These are phyloP conservation scores for Drosophila nigromelanica DNA, from an alignment of 1,140 invertebrate species.

Conservation along the genomic window DNA sequence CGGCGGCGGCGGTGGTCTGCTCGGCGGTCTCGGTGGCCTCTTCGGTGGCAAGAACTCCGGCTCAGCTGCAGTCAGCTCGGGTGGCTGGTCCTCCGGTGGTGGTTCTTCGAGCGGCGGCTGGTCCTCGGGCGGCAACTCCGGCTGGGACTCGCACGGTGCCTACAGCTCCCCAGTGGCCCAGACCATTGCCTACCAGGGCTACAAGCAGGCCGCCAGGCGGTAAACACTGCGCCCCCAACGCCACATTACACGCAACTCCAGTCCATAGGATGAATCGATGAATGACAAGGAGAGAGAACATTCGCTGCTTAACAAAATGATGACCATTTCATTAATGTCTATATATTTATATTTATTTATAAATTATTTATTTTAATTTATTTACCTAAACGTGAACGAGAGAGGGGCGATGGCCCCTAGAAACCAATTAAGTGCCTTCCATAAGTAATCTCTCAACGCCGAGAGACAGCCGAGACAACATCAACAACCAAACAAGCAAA, in stretches of 20 bases:
- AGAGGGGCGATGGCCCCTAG: slow-evolving; percentile 34
- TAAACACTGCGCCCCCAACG: slow-evolving; percentile 42
- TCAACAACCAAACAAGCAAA: slow-evolving; percentile 50
- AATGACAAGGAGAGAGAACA: slow-evolving; percentile 66
- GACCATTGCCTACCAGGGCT: slow-evolving; percentile 84
- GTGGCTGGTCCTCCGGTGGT: slow-evolving; percentile 79
- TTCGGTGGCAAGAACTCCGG: slow-evolving; percentile 79
- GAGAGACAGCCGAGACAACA: slow-evolving; percentile 41
- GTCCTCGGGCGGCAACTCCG: slow-evolving; percentile 69
- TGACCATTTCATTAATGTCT: slow-evolving; percentile 70
- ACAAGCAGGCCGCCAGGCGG: slow-evolving; percentile 80
- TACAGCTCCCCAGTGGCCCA: slow-evolving; percentile 84
- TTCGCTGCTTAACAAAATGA: slow-evolving; percentile 63
- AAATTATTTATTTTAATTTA: slow-evolving; percentile 83
- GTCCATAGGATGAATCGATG: slow-evolving; percentile 31
- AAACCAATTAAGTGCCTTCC: slow-evolving; percentile 73
- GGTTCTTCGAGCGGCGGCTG: slow-evolving; percentile 67
- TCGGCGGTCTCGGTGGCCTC: slow-evolving; percentile 75
- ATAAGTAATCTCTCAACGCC: slow-evolving; percentile 46
- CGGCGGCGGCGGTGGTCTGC: slow-evolving; percentile 71
- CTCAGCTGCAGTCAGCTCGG: slow-evolving; percentile 60
- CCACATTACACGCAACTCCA: neutral
- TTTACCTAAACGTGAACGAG: slow-evolving; percentile 79
- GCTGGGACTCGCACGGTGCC: slow-evolving; percentile 83
- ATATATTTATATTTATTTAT: slow-evolving; percentile 82